A percentile compares a stretch with the other conserved stretches of the same genome.
Evolutionary conservation across 2,113 vertebrate genomes (phyloP).

Genomic region (Peucedramus taeniatus): DNA sequence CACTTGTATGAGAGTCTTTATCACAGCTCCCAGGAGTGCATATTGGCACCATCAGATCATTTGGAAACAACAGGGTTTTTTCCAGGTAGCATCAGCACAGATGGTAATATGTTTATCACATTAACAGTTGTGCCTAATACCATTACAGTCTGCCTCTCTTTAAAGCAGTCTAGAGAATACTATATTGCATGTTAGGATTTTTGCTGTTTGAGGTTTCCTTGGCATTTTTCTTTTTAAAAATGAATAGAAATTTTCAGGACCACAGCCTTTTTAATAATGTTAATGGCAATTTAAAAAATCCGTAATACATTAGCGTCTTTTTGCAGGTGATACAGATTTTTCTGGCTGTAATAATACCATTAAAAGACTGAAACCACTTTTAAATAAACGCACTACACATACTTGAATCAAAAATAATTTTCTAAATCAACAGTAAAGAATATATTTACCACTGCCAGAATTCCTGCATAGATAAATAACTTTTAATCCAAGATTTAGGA

Average conservation of each 20-base stretch:
- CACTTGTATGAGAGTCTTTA: background rate
- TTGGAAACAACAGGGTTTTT: slow-evolving; percentile 55
- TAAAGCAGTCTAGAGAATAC: slow-evolving; percentile 36
- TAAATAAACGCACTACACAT: background rate
- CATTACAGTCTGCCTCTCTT: slow-evolving; percentile 42
- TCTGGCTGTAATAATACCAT: background rate
- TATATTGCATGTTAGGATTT: background rate
- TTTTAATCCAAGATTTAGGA: background rate
- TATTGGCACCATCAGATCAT: slow-evolving; percentile 25
- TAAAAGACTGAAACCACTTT: background rate
- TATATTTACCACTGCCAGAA: background rate
- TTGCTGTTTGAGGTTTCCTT: background rate
- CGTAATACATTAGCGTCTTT: background rate
- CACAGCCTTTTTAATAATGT: background rate
- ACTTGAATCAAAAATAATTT: background rate
- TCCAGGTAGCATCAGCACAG: slow-evolving; percentile 66
- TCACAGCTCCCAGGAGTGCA: slow-evolving; percentile 21
- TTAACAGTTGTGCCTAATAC: slow-evolving; percentile 61
- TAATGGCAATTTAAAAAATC: background rate
- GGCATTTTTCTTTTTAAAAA: background rate
- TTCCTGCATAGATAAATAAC: background rate
- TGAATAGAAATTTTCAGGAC: background rate
- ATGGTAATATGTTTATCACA: slow-evolving; percentile 43
- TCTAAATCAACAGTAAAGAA: background rate
- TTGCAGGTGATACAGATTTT: background rate